These are phyloP conservation scores for Aplidium turbinatum DNA, from an alignment of 23 tunicate genomes.

Conservation along the genomic window DNA sequence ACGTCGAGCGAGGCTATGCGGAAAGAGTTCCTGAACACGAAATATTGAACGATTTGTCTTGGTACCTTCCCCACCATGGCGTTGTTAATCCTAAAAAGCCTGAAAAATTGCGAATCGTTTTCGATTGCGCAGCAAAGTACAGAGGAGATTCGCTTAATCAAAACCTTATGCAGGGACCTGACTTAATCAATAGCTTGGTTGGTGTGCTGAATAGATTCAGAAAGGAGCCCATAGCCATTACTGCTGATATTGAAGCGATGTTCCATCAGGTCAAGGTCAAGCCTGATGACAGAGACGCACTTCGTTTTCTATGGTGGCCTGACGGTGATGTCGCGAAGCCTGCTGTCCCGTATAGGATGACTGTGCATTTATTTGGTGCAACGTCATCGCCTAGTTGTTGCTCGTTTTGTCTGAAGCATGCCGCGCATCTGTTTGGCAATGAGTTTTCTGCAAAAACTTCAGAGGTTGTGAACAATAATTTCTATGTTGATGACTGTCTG, in stretches of 20 bases:
- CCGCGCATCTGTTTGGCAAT: conserved; percentile 1
- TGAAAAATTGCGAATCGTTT: conserved; percentile 1
- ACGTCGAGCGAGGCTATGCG: background rate
- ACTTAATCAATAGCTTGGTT: background rate
- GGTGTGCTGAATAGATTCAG: conserved; percentile 2
- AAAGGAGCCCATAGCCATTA: conserved; percentile 3
- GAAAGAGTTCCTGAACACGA: background rate
- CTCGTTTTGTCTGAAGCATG: conserved; percentile 6
- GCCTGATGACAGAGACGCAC: conserved; percentile 11
- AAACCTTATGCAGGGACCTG: conserved; percentile 17
- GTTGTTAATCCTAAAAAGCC: background rate
- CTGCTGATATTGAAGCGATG: conserved; percentile 15
- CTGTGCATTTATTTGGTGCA: conserved; percentile 31
- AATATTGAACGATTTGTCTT: background rate
- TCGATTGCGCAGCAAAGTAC: conserved; percentile 16
- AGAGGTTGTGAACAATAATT: conserved; percentile 1
- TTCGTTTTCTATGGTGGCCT: conserved; percentile 30
- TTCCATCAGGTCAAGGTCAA: conserved; percentile 4
- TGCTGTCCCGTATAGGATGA: conserved; percentile 13
- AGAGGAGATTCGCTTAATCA: conserved; percentile 10
- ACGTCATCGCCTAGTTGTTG: conserved; percentile 27
- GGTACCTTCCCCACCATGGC: conserved; percentile 24
- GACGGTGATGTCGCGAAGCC: background rate
- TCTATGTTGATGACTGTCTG: conserved; percentile 44
- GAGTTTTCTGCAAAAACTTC: background rate